Evolutionary conservation across 1,140 invertebrate genomes (phyloP).

Genomic region (Formica selysi): DNA sequence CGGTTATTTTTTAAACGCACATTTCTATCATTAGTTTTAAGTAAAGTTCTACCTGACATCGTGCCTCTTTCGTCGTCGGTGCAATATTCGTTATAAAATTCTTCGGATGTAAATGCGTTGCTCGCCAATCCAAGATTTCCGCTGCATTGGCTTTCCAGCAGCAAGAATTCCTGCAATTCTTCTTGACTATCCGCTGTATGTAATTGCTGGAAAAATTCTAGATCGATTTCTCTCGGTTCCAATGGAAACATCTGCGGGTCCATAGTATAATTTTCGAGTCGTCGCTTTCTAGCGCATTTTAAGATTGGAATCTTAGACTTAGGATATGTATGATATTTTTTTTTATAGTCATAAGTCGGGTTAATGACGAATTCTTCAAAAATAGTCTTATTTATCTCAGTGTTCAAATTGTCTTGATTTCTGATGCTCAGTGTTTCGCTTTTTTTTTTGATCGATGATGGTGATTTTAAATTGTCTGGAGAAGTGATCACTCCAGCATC

Average conservation of each 20-base stretch:
- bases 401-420: not conserved
- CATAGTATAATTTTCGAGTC: constrained; percentile 77
- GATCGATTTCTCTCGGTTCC: constrained; percentile 88
- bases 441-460: constrained; percentile 88
- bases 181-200: constrained; percentile 89
- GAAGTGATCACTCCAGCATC: constrained; percentile 25
- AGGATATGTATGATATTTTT: constrained; percentile 87
- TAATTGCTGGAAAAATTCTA: constrained; percentile 87
- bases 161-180: constrained; percentile 89
- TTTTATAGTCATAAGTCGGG: constrained; percentile 72
- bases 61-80: constrained; percentile 81
- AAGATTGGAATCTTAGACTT: constrained; percentile 84
- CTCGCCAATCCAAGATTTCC: constrained; percentile 85
- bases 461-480: constrained; percentile 27
- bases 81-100: constrained; percentile 74
- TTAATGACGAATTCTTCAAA: not conserved
- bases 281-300: constrained; percentile 76
- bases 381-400: not conserved
- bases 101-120: constrained; percentile 85
- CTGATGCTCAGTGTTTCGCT: constrained; percentile 87
- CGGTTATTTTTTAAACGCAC: constrained; percentile 64
- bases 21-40: constrained; percentile 50
- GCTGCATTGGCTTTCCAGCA: constrained; percentile 89
- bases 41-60: constrained; percentile 82
- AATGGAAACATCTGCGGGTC: constrained; percentile 86